Evolutionary conservation across 92 coral and sea anemone species (phyloP).

Genomic region (Zoanthus solanderi): DNA sequence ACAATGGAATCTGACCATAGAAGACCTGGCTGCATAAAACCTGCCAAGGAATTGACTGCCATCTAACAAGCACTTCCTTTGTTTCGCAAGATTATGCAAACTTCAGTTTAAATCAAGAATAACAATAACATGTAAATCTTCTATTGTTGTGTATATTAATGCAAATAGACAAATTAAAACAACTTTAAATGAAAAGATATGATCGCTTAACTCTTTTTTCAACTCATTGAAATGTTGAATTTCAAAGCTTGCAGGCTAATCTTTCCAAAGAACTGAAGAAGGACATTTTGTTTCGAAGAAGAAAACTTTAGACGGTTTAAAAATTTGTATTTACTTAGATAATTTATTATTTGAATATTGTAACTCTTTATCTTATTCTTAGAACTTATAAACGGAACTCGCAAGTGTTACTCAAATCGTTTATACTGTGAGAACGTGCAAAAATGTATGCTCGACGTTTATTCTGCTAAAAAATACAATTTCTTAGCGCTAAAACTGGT

Average conservation of each 20-base stretch:
- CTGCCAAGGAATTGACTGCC: slow-evolving; percentile 39
- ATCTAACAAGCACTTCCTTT: slow-evolving; percentile 44
- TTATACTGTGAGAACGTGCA: neutral
- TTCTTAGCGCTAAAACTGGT: no score
- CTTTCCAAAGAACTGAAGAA: neutral
- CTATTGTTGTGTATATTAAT: slow-evolving; percentile 42
- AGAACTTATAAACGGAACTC: neutral
- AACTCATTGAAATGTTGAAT: neutral
- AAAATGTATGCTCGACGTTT: neutral
- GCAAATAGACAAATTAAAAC: slow-evolving; percentile 42
- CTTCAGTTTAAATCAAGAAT: slow-evolving; percentile 39
- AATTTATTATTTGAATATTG: neutral
- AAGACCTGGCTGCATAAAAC: slow-evolving; percentile 41
- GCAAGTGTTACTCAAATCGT: neutral
- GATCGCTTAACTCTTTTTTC: slow-evolving; percentile 12
- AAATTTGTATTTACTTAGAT: neutral
- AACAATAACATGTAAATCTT: slow-evolving; percentile 19
- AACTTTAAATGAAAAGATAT: slow-evolving; percentile 37
- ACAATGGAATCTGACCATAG: slow-evolving; percentile 39
- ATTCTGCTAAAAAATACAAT: neutral
- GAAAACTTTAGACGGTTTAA: no score
- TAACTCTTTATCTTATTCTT: neutral
- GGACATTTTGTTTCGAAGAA: neutral
- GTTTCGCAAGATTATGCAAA: slow-evolving; percentile 47
- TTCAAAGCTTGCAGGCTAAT: neutral